These are phyloP conservation scores for Himalopsyche phryganea DNA, from an alignment of 1,140 invertebrate species.

Conservation along the genomic window DNA sequence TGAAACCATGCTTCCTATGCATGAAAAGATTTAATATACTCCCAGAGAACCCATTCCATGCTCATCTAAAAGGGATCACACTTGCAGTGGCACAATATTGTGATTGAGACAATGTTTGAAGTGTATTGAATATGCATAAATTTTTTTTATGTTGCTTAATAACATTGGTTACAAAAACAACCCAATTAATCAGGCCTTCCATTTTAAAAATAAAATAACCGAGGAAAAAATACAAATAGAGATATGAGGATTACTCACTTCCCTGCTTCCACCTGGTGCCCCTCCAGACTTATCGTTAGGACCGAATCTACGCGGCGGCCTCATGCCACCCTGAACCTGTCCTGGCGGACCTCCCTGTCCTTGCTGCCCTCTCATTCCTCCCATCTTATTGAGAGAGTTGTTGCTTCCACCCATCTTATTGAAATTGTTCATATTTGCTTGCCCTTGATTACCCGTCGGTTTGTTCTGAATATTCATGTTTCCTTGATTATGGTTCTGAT, in stretches of 20 bases:
- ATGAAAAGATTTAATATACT: background rate
- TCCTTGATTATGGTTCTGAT: constrained; percentile 3
- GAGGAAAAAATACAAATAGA: too few species aligned
- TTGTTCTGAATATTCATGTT: background rate
- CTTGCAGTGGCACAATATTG: too few species aligned
- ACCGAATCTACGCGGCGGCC: constrained; percentile 1
- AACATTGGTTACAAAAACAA: too few species aligned
- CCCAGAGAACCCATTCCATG: background rate
- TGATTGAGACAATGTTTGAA: too few species aligned
- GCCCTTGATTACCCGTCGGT: constrained; percentile 9
- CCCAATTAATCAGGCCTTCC: too few species aligned
- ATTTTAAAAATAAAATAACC: too few species aligned
- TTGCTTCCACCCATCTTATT: constrained; percentile 24
- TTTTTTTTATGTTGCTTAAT: too few species aligned
- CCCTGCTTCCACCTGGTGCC: too few species aligned
- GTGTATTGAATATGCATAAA: too few species aligned
- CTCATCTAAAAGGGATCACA: background rate
- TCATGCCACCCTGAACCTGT: constrained; percentile 9
- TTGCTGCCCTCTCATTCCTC: constrained; percentile 36
- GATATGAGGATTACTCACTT: too few species aligned
- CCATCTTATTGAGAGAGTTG: constrained; percentile 35
- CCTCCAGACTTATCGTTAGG: too few species aligned
- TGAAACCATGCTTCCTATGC: background rate
- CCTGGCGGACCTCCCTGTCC: constrained; percentile 41
- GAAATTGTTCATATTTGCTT: constrained; percentile 1